phyloP scores from a whole-genome alignment of 2,113 vertebrate species.

The Perca flavescens region DNA sequence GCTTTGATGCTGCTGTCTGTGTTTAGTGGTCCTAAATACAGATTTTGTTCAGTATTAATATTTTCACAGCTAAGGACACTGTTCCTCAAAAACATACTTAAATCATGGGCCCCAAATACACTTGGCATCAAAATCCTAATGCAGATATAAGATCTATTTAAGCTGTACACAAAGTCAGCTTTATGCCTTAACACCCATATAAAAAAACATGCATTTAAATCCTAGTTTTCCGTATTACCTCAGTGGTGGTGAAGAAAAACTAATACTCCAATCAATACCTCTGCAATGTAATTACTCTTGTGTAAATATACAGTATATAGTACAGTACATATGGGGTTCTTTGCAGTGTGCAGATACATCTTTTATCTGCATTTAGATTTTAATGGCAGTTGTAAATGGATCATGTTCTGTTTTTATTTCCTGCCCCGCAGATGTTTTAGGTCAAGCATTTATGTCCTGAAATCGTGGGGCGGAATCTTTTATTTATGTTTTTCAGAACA shows the following conservation, averaged over 20 bases:
- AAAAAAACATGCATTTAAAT: slow-evolving; percentile 43
- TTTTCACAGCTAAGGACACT: slow-evolving; percentile 24
- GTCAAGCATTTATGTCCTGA: slow-evolving; percentile 6
- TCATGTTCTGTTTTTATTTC: neutral
- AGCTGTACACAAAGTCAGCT: slow-evolving; percentile 34
- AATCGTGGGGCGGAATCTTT: neutral
- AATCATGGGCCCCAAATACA: slow-evolving; percentile 32
- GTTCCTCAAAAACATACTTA: slow-evolving; percentile 22
- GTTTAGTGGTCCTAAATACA: slow-evolving; percentile 50
- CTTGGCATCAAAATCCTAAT: slow-evolving; percentile 49
- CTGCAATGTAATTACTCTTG: slow-evolving; percentile 44
- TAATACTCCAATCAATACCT: slow-evolving; percentile 56
- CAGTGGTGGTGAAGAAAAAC: slow-evolving; percentile 41
- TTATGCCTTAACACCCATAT: slow-evolving; percentile 62
- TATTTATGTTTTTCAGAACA: slow-evolving; percentile 14
- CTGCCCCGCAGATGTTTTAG: slow-evolving; percentile 6
- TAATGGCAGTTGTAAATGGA: slow-evolving; percentile 43
- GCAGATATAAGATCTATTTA: slow-evolving; percentile 51
- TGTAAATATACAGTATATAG: slow-evolving; percentile 48
- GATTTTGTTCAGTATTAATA: slow-evolving; percentile 75
- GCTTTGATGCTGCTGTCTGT: slow-evolving; percentile 62
- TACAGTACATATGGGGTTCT: slow-evolving; percentile 16
- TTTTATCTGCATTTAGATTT: slow-evolving; percentile 62
- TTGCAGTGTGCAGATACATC: slow-evolving; percentile 44
- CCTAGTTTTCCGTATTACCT: slow-evolving; percentile 52